Evolutionary conservation across 2,888 invertebrate genomes (phyloP).

Genomic region (Drosophila crucigera): DNA sequence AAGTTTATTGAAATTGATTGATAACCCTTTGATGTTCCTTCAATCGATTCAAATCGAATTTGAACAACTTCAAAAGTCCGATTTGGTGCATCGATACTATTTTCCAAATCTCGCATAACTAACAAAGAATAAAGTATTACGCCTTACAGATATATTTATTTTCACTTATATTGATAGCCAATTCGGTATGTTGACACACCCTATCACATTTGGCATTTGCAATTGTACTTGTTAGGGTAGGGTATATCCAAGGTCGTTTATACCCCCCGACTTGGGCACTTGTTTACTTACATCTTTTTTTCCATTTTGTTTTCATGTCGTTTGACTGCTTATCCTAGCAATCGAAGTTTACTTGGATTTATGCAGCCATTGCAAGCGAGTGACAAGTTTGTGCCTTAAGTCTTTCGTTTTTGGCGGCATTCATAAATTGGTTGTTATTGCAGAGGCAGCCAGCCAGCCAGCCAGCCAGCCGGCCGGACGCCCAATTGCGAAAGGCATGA

Average conservation of each 20-base stretch:
- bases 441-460: neutral
- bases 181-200: neutral
- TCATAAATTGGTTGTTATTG: conserved; percentile 39
- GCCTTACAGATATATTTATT: neutral
- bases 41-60: neutral
- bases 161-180: neutral
- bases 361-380: conserved; percentile 38
- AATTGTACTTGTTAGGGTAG: neutral
- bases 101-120: neutral
- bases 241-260: neutral
- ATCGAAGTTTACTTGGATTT: conserved; percentile 36
- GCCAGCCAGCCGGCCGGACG: conserved; percentile 6
- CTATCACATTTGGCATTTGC: neutral
- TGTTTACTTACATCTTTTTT: neutral
- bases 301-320: neutral
- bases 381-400: conserved; percentile 69
- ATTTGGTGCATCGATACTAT: neutral
- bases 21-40: neutral
- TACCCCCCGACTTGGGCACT: neutral
- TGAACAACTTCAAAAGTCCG: neutral
- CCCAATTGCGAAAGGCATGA: conserved; percentile 64
- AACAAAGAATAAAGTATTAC: neutral
- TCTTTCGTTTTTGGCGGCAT: conserved; percentile 57
- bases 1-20: neutral
- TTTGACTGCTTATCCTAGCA: conserved; percentile 30